phyloP scores from a whole-genome alignment of 2,797 vertebrate species.

The Leptatherina wallacei region DNA sequence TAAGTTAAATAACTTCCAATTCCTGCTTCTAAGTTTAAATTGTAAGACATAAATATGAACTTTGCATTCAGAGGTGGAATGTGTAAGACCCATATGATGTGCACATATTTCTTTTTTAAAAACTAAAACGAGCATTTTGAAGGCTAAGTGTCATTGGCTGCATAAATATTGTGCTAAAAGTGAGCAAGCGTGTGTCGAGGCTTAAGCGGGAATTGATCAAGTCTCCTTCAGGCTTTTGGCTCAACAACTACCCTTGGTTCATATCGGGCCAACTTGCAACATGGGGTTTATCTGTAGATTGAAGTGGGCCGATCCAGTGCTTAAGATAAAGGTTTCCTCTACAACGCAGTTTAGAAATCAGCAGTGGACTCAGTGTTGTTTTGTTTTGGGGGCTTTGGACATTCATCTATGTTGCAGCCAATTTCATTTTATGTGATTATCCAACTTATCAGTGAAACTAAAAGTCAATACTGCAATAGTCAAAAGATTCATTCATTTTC shows the following conservation, averaged over 20 bases:
- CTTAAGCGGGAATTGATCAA: background rate
- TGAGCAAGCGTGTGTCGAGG: background rate
- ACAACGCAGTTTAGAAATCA: no score
- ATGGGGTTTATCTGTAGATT: background rate
- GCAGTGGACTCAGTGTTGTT: no score
- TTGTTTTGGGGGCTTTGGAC: no score
- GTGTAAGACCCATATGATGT: background rate
- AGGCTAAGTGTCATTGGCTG: background rate
- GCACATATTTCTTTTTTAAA: background rate
- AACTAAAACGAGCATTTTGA: background rate
- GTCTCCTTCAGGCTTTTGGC: background rate
- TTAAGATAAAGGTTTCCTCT: background rate
- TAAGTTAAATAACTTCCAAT: constrained; percentile 18
- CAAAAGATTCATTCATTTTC: no score
- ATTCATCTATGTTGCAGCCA: background rate
- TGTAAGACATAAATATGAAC: constrained; percentile 18
- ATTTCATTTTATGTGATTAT: background rate
- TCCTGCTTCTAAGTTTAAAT: background rate
- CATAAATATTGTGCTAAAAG: background rate
- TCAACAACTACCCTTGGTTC: background rate
- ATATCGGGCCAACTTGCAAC: no score
- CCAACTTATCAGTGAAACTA: background rate
- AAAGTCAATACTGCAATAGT: background rate
- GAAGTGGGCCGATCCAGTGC: background rate
- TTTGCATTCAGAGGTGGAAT: background rate